phyloP scores from a whole-genome alignment of 1,140 invertebrate genomes.

The Drosophila sp. region DNA sequence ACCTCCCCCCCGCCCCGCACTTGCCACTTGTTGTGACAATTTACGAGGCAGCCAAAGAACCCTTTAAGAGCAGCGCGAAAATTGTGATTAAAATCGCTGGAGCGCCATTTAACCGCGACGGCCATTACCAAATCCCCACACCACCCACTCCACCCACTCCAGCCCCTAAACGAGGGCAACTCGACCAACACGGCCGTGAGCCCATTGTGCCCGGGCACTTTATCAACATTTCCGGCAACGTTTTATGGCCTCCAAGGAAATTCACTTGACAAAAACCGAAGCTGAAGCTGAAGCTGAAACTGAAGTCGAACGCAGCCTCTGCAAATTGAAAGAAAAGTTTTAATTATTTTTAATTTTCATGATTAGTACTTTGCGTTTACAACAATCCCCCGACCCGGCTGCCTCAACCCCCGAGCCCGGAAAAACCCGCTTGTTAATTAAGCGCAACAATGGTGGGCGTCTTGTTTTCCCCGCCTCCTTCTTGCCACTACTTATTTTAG shows the following conservation, averaged over 20 bases:
- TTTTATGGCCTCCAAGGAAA: constrained; percentile 74
- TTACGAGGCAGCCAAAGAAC: constrained; percentile 55
- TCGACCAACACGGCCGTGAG: background rate
- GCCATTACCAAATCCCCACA: constrained; percentile 57
- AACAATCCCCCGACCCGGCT: constrained; percentile 4
- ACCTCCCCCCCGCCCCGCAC: background rate
- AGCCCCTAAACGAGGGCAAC: background rate
- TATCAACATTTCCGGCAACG: constrained; percentile 65
- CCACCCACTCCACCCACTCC: constrained; percentile 1
- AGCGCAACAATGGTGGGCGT: constrained; percentile 74
- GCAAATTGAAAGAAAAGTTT: constrained; percentile 83
- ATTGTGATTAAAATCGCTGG: constrained; percentile 83
- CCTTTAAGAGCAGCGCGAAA: constrained; percentile 66
- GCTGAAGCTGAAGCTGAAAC: constrained; percentile 6
- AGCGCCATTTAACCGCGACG: constrained; percentile 82
- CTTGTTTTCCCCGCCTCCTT: background rate
- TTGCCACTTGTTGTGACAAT: constrained; percentile 53
- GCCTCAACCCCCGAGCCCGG: background rate
- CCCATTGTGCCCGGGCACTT: constrained; percentile 44
- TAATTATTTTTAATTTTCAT: constrained; percentile 84
- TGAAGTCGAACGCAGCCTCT: constrained; percentile 4
- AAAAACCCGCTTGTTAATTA: constrained; percentile 72
- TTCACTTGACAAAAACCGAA: constrained; percentile 51
- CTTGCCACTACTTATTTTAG: constrained; percentile 34
- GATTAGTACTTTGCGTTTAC: constrained; percentile 83